phyloP scores from a whole-genome alignment of 2,113 vertebrate species.

The Orthonyx spaldingii region DNA sequence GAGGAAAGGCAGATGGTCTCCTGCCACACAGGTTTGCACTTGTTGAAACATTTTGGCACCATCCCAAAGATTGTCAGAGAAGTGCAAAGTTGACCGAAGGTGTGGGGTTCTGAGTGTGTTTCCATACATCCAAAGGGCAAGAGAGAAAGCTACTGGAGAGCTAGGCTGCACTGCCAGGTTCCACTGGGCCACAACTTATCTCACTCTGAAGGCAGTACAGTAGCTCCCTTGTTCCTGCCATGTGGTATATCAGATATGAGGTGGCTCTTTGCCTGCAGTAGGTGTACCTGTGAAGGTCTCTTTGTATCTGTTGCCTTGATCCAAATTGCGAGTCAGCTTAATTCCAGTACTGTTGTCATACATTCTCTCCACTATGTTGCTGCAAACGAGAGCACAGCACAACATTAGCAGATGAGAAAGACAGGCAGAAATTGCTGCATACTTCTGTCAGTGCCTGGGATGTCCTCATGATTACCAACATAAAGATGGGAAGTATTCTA shows the following conservation, averaged over 20 bases:
- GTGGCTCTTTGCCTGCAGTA: neutral
- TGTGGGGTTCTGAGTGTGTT: neutral
- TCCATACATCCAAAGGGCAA: neutral
- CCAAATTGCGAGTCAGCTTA: conserved; percentile 78
- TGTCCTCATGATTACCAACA: neutral
- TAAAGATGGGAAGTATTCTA: neutral
- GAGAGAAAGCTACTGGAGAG: neutral
- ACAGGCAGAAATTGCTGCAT: neutral
- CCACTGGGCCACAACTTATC: neutral
- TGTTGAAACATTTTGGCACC: neutral
- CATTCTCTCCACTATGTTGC: conserved; percentile 89
- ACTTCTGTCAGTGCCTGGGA: neutral
- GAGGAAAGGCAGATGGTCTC: neutral
- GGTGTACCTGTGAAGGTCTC: conserved; percentile 88
- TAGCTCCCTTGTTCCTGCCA: neutral
- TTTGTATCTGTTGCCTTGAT: conserved; percentile 87
- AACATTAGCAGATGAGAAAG: neutral
- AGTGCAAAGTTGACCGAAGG: neutral
- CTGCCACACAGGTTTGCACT: neutral
- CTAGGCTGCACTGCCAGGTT: neutral
- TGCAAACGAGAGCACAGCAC: conserved; percentile 32
- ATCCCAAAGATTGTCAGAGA: neutral
- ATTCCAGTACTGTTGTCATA: conserved; percentile 83
- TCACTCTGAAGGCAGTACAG: neutral
- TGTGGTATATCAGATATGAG: neutral